Percentiles rank a stretch among this genome's conserved stretches.
phyloP scores from a whole-genome alignment of 1,140 invertebrate species.

The Telenomus remus region DNA sequence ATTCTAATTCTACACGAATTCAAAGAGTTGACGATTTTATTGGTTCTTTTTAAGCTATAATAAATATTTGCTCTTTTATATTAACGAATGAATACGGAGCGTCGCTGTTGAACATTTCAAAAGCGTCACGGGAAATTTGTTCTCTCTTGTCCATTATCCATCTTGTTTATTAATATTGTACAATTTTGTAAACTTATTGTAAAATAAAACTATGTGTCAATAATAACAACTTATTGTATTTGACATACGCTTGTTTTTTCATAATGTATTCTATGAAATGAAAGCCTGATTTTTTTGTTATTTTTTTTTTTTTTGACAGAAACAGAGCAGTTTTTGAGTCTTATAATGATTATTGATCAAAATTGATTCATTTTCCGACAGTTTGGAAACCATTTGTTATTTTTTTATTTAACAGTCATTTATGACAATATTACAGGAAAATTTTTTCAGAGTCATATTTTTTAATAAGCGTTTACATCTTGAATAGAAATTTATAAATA shows the following conservation, averaged over 20 bases:
- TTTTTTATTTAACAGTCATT: no score
- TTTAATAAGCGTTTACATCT: no score
- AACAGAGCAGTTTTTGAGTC: no score
- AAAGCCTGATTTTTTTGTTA: no score
- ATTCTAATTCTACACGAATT: not conserved
- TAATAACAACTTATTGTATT: conserved; percentile 12
- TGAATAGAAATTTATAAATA: no score
- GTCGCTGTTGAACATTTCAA: conserved; percentile 1
- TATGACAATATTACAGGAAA: no score
- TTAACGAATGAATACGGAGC: conserved; percentile 7
- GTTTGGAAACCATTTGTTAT: no score
- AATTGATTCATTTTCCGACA: no score
- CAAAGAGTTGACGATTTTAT: conserved; percentile 5
- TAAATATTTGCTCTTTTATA: conserved; percentile 8
- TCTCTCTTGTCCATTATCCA: conserved; percentile 14
- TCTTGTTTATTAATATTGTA: conserved; percentile 41
- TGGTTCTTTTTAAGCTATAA: conserved; percentile 16
- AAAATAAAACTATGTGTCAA: conserved; percentile 47
- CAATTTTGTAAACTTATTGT: conserved; percentile 47
- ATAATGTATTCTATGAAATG: not conserved
- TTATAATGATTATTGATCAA: no score
- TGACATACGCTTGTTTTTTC: not conserved
- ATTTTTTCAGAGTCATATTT: no score
- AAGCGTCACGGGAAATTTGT: conserved; percentile 20
- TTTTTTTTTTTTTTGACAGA: no score